Evolutionary conservation across 2,888 invertebrate genomes (phyloP), one percentile per base, ranked within the genome.

Genomic region (Zhengitettix transpicula): DNA sequence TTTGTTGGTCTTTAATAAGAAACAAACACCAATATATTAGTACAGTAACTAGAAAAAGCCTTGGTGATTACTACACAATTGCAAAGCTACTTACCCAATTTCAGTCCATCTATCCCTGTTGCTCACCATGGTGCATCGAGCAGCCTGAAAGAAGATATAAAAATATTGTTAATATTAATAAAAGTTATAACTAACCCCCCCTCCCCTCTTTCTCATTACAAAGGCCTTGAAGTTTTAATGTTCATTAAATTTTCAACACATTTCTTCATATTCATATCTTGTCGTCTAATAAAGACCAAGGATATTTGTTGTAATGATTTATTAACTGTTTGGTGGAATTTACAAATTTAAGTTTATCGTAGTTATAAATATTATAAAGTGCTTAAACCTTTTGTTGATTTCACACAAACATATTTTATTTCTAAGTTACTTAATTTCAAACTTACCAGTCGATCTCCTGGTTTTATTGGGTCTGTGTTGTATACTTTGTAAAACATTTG

Each of bases 401-500:
- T 53, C 14, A 47, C 14, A 56, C 14, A 54, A 54, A 54, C 40
- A 16, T 10, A 17, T 14, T 16, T 15, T 55, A 55, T 55, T 15
- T 12, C 11, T 15, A 41, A 9, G 5, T 12, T 55, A 17, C 17
- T 55, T 55, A 28, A 28, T 28, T 17, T 15, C 40, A 28, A 28
- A 68, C 73, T 68, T 69, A 78, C 78, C 63, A 95, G 69, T 60
- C 80, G 78, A 71, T 95, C 93, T 1, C 87, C 87, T 58, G 74
- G 73, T 1, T 69, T 66, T 52, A 93, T 83, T 0, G 86, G 80
- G 0, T 81, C 75, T 1, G 73, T 74, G 66, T 81, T 79, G 58
- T 73, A 69, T 1, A 90, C 81, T 0, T 90, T 89, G 73, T 95
- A 96, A 76, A 96, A 96, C 94, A 95, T 95, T 76, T 96, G 90